phyloP scores from a whole-genome alignment of 2,888 invertebrate genomes.

The Ceratothoa steindachneri region DNA sequence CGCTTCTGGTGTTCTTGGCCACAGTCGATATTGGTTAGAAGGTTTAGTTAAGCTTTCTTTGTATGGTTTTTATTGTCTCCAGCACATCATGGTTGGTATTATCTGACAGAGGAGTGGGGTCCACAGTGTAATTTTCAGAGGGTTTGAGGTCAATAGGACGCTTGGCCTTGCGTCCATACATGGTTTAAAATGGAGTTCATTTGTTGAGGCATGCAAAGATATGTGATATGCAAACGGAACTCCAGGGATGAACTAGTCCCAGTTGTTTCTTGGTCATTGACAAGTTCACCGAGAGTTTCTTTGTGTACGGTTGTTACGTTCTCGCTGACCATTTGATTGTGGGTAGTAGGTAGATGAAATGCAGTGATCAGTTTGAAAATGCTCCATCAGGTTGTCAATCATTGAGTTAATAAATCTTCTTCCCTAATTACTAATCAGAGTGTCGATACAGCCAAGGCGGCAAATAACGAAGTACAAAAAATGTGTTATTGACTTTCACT shows the following conservation, averaged over 20 bases:
- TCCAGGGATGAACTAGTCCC: neutral
- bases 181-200: too few relatives aligned
- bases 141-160: too few relatives aligned
- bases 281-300: neutral
- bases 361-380: neutral
- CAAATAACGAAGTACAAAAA: neutral
- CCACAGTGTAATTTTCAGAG: too few relatives aligned
- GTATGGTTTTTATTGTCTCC: too few relatives aligned
- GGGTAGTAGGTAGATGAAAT: neutral
- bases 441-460: neutral
- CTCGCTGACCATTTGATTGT: neutral
- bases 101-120: too few relatives aligned
- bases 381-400: neutral
- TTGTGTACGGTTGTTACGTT: neutral
- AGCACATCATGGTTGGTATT: too few relatives aligned
- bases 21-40: too few relatives aligned
- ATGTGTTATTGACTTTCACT: neutral
- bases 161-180: too few relatives aligned
- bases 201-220: too few relatives aligned
- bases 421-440: neutral
- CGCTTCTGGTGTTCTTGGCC: too few relatives aligned
- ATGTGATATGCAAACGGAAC: too few relatives aligned
- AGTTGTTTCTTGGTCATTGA: neutral
- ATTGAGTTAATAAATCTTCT: neutral
- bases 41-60: too few relatives aligned